Base-by-base conservation (phyloP, 2,797 vertebrate species). In the Alauda arvensis region DNA sequence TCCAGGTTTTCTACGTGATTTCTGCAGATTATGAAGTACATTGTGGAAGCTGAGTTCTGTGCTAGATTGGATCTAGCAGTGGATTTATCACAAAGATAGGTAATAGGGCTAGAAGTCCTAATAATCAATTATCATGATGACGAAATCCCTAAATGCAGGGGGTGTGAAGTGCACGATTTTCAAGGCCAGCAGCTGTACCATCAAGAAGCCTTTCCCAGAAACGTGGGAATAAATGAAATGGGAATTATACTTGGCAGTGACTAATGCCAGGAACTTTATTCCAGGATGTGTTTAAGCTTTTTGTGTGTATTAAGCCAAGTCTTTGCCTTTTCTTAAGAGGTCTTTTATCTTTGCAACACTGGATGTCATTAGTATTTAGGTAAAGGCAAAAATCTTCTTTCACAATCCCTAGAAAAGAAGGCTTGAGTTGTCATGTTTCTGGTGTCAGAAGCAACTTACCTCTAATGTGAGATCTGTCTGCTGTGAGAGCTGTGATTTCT, bases 91-190 rank as follows among this genome's bases (percentile, higher is more conserved):
- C 18, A 46, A 45, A 69, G 15, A 49, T 34, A 70, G 9, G 40
- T 28, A 63, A 45, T 19, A 48, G 24, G 25, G 12, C 39, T 79
- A 34, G 43, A 84, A 72, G 8, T 77, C n/a, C 14, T 85, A 39
- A 60, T 67, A 52, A n/a, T 39, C 6, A 63, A 0, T 17, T 83
- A 0, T 12, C 1, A 0, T 24, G 55, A 83, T 70, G 39, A 51
- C 65, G 4, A 74, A 67, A 34, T 40, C 25, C 12, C 11, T 77
- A 61, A 65, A 48, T 48, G 12, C 29, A 26, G 45, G 4, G 12
- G 7, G 4, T 60, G n/a, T 48, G 39, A 65, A 77, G 28, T 39
- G 21, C 14, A 6, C 8, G 14, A 8, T 17, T 85, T 42, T 33
- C 65, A 67, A 53, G 53, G 42, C 34, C 20, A 59, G 34, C 69